These are phyloP conservation scores for Acromyrmex echinatior DNA, from an alignment of 1,140 invertebrate species.

Conservation along the genomic window DNA sequence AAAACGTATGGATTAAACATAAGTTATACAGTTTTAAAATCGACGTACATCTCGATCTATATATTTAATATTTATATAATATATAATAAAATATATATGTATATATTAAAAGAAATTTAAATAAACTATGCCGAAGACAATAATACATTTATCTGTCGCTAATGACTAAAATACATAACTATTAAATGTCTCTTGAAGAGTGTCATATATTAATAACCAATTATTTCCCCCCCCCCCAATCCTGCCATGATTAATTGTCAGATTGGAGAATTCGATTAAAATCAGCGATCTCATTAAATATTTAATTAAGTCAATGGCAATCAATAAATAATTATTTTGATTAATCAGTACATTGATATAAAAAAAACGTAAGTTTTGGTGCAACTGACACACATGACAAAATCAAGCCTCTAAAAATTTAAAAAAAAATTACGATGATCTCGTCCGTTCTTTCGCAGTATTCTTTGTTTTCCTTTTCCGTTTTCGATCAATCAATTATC, in stretches of 20 bases:
- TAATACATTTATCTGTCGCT: slow-evolving; percentile 43
- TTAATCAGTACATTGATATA: slow-evolving; percentile 22
- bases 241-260: slow-evolving; percentile 10
- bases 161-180: slow-evolving; percentile 60
- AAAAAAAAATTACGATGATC: slow-evolving; percentile 36
- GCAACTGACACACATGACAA: slow-evolving; percentile 6
- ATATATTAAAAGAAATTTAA: slow-evolving; percentile 70
- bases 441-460: slow-evolving; percentile 36
- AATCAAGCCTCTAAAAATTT: slow-evolving; percentile 38
- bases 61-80: slow-evolving; percentile 38
- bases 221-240: too few species aligned
- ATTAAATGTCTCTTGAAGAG: slow-evolving; percentile 48
- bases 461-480: slow-evolving; percentile 57
- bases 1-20: slow-evolving; percentile 42
- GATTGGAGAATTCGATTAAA: slow-evolving; percentile 15
- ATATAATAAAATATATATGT: slow-evolving; percentile 71
- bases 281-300: slow-evolving; percentile 2
- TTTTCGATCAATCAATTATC: slow-evolving; percentile 48
- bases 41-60: background rate
- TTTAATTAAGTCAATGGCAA: slow-evolving; percentile 38
- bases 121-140: slow-evolving; percentile 65
- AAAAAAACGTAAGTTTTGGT: slow-evolving; percentile 36
- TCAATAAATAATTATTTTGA: slow-evolving; percentile 42
- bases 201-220: slow-evolving; percentile 51
- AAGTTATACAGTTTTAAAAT: slow-evolving; percentile 34